A percentile compares a stretch with the other conserved stretches of the same genome.
Evolutionary conservation across 2,113 vertebrate species (phyloP).

Genomic region (Gavialis gangeticus): DNA sequence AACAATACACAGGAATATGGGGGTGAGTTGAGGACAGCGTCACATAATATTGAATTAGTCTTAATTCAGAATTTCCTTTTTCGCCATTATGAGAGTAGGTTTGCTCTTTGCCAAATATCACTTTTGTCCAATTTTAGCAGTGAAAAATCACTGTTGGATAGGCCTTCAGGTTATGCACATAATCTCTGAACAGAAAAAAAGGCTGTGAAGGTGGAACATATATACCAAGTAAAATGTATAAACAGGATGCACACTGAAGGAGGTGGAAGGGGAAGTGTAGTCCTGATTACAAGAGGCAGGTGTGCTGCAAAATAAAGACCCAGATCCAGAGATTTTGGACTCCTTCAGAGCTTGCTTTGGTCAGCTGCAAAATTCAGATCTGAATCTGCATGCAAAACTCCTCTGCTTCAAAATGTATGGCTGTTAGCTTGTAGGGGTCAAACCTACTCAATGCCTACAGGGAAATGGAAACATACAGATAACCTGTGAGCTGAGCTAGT

Average conservation of each 20-base stretch:
- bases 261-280: not conserved
- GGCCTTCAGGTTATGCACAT: not conserved
- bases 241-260: conserved; percentile 25
- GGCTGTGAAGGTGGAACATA: conserved; percentile 34
- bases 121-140: conserved; percentile 21
- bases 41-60: conserved; percentile 68
- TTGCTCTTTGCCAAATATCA: conserved; percentile 55
- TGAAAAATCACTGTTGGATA: conserved; percentile 17
- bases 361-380: not conserved
- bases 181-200: conserved; percentile 59
- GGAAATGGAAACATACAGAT: conserved; percentile 45
- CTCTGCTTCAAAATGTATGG: not conserved
- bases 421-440: conserved; percentile 1
- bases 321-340: not conserved
- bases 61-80: conserved; percentile 60
- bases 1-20: conserved; percentile 72
- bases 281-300: not conserved
- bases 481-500: conserved; percentile 28
- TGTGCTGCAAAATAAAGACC: not conserved
- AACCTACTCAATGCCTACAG: conserved; percentile 22
- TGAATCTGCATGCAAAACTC: not conserved
- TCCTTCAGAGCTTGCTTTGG: not conserved
- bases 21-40: conserved; percentile 74
- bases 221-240: conserved; percentile 33
- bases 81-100: conserved; percentile 32